Conservation (phyloP, 2,888 invertebrate species). For the Gibbula magus region DNA sequence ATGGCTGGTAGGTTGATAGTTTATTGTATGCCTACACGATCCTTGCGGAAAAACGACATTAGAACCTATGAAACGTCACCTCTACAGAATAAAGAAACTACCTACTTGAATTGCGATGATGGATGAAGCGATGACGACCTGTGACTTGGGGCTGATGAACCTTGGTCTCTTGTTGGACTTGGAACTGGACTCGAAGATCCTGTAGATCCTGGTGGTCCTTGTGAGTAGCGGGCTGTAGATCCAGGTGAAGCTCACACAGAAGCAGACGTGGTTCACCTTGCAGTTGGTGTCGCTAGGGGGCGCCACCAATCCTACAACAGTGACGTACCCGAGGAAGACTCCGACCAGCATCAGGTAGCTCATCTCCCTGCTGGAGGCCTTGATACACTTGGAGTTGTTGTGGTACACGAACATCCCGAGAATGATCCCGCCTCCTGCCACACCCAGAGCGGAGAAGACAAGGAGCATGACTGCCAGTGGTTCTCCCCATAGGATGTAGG, state of each 20-base stretch:
- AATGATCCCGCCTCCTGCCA: background rate
- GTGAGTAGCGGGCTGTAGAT: slow-evolving; percentile 53
- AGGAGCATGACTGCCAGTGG: slow-evolving; percentile 31
- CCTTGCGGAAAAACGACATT: background rate
- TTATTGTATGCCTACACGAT: background rate
- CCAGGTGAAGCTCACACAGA: slow-evolving; percentile 44
- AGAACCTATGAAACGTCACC: too few relatives aligned
- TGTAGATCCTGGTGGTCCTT: slow-evolving; percentile 46
- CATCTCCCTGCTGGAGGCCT: slow-evolving; percentile 63
- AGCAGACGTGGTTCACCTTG: slow-evolving; percentile 38
- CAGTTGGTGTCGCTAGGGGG: slow-evolving; percentile 45
- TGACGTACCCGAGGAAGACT: slow-evolving; percentile 53
- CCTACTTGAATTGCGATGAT: slow-evolving; percentile 43
- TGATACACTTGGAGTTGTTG: slow-evolving; percentile 54
- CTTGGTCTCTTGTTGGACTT: slow-evolving; percentile 40
- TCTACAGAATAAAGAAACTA: background rate
- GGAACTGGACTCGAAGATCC: slow-evolving; percentile 49
- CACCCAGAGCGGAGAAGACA: slow-evolving; percentile 17
- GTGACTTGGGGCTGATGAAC: slow-evolving; percentile 42
- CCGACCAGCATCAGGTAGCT: slow-evolving; percentile 61
- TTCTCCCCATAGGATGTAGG: slow-evolving; percentile 22
- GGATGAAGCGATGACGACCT: slow-evolving; percentile 35
- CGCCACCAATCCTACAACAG: slow-evolving; percentile 48
- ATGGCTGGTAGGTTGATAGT: too few relatives aligned
- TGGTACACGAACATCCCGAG: slow-evolving; percentile 30